Base-by-base conservation (phyloP, 2,113 vertebrate species). In the Oxygymnocypris stewartii region DNA sequence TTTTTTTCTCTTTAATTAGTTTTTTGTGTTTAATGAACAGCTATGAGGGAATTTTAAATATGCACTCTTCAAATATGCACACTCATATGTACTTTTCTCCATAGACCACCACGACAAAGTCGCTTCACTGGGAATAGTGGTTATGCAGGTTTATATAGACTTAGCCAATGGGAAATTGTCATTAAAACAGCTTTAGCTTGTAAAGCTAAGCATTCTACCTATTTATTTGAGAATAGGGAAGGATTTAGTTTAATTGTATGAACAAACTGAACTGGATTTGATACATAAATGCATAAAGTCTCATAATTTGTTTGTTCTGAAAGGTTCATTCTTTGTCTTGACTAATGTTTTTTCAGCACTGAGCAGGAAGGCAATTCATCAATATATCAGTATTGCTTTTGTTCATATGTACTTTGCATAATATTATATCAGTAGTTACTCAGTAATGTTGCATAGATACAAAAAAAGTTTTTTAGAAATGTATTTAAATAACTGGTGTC, bases 321-420 rank as follows among this genome's bases (percentile, higher is more conserved):
- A 31, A 37, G 35, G 71, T 75, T 80, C 44, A 42, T 63, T 79
- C 40, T 79, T 20, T 13, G 47, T 42, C 9, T 54, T 25, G 35
- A 71, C 37, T 61, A 28, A 11, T 79, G 54, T 54, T 59, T 63
- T 31, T 42, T 4, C 4, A 31, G 61, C 14, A 63, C 16, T 71
- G 51, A 54, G 35, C 44, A 71, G 80, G 67, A 44, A 44, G 35
- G 63, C 10, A 82, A 65, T 67, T 82, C 40, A 20, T 82, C 14
- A 28, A 61, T 69, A 28, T 67, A 37, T 61, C 82, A 82, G 85
- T 86, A 82, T 86, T 89, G 81, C n/a, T 82, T 82, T 67, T 84
- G 57, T 81, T 31, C 61, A n/a, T 77, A n/a, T 6, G 6, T 63
- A 42, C 23, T 79, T 59, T 69, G 47, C 28, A 1, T 51, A 20